Evolutionary conservation across 2,888 invertebrate genomes (phyloP).

Genomic region (Ectropis crepuscularia): DNA sequence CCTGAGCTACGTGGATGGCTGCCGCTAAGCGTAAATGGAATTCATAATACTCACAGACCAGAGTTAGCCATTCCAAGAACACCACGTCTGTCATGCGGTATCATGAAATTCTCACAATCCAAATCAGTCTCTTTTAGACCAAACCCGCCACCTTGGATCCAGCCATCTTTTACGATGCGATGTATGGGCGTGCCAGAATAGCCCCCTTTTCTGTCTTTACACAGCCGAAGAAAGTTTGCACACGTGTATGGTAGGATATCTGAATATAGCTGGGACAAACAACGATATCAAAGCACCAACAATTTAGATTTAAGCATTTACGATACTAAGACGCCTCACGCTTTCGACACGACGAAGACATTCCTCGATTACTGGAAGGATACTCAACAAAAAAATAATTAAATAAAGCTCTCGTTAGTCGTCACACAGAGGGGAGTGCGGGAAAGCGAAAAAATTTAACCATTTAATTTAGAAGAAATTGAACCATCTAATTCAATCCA

Average conservation of each 20-base stretch:
- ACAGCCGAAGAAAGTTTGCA: slow-evolving; percentile 84
- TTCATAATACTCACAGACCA: slow-evolving; percentile 68
- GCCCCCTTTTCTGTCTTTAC: slow-evolving; percentile 73
- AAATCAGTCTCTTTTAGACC: slow-evolving; percentile 68
- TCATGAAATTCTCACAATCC: slow-evolving; percentile 88
- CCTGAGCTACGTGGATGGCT: too few species aligned
- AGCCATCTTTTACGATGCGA: slow-evolving; percentile 87
- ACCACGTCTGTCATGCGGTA: slow-evolving; percentile 87
- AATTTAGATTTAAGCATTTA: neutral
- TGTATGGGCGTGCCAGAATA: slow-evolving; percentile 85
- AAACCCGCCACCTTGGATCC: slow-evolving; percentile 89
- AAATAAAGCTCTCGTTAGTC: too few species aligned
- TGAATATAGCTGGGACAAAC: slow-evolving; percentile 78
- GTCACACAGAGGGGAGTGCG: too few species aligned
- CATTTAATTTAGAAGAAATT: too few species aligned
- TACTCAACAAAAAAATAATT: too few species aligned
- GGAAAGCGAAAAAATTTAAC: too few species aligned
- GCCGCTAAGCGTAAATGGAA: neutral
- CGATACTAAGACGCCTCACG: neutral
- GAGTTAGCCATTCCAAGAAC: slow-evolving; percentile 90
- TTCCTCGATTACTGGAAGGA: too few species aligned
- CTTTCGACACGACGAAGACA: too few species aligned
- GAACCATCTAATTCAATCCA: too few species aligned
- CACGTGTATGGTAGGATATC: slow-evolving; percentile 85
- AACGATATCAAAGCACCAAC: neutral